Conservation (phyloP, 2,888 invertebrate genomes). For the Camponotus fellah region DNA sequence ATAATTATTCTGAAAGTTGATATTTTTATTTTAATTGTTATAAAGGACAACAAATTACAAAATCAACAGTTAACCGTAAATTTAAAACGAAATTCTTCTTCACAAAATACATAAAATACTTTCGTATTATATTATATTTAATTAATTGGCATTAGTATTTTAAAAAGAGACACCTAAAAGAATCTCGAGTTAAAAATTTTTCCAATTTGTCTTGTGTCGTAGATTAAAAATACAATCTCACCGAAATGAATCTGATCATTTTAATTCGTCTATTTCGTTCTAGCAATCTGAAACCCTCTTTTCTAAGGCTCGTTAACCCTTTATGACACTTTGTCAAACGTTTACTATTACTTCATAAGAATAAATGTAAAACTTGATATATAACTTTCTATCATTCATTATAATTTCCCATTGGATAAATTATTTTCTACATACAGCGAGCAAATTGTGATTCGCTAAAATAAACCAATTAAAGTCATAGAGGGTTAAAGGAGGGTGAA, state of each 20-base stretch:
- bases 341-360: slow-evolving; percentile 28
- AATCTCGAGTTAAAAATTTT: background rate
- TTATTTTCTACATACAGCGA: slow-evolving; percentile 14
- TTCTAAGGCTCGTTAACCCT: slow-evolving; percentile 22
- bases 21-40: background rate
- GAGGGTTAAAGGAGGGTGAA: slow-evolving; percentile 3
- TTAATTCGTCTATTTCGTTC: slow-evolving; percentile 30
- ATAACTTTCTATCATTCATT: slow-evolving; percentile 15
- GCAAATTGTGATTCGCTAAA: background rate
- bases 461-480: slow-evolving; percentile 22
- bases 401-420: slow-evolving; percentile 29
- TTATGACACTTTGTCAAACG: slow-evolving; percentile 28
- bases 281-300: slow-evolving; percentile 14
- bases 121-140: background rate
- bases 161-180: background rate
- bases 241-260: background rate
- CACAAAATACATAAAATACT: background rate
- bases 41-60: background rate
- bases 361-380: slow-evolving; percentile 2
- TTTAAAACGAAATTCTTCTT: background rate
- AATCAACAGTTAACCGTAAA: background rate
- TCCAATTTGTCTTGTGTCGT: background rate
- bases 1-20: background rate
- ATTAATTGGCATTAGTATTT: background rate
- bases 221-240: background rate